phyloP scores from a whole-genome alignment of 2,113 vertebrate species.

The Mus pahari region DNA sequence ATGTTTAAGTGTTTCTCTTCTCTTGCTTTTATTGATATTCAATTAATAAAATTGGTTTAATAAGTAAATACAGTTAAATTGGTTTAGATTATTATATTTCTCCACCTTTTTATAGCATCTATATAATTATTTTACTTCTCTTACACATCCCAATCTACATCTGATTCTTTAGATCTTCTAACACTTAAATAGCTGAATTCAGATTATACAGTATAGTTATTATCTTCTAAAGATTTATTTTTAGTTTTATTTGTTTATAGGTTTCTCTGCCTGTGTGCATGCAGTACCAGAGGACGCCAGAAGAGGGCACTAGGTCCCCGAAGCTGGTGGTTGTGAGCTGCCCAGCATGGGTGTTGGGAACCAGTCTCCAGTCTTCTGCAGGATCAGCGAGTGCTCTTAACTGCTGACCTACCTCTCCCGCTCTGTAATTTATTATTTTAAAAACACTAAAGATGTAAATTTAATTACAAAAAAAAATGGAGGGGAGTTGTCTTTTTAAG shows the following conservation, averaged over 20 bases:
- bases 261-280: not conserved
- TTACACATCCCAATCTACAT: not conserved
- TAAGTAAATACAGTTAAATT: not conserved
- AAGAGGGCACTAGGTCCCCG: not conserved
- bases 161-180: not conserved
- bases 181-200: not conserved
- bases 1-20: not conserved
- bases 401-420: not conserved
- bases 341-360: not conserved
- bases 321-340: not conserved
- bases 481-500: not conserved
- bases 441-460: slow-evolving; percentile 27
- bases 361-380: too few relatives aligned
- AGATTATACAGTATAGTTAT: not conserved
- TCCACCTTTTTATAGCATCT: not conserved
- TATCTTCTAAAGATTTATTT: not conserved
- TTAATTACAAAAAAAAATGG: not conserved
- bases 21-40: not conserved
- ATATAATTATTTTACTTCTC: not conserved
- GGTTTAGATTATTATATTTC: not conserved
- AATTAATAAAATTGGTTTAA: not conserved
- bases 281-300: not conserved
- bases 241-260: not conserved
- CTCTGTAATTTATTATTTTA: not conserved
- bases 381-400: not conserved